Base-by-base conservation (phyloP, 2,113 vertebrate species). In the Formicarius rufipectus region DNA sequence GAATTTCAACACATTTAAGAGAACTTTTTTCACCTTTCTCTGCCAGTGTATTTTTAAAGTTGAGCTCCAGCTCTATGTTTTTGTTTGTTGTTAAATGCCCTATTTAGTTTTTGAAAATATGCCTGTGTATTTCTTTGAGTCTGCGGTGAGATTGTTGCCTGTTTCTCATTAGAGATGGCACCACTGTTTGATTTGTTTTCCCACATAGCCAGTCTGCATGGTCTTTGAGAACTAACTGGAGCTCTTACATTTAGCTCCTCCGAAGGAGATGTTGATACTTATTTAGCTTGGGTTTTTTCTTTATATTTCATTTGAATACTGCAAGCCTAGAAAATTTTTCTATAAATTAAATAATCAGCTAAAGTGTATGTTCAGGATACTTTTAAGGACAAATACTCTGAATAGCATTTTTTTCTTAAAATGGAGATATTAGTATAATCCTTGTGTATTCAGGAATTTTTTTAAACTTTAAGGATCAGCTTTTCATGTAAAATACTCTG, bases 121-220 rank as follows among this genome's bases (percentile, higher is more conserved):
- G 95, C 53, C 73, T 87, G 6, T 88, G 72, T 80, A 7, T 91
- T 91, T 95, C 92, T 93, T 33, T 0, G 4, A 96, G 84, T 49
- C 82, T 97, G 94, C 90, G 96, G 82, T 89, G 91, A 95, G 82
- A 10, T 84, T 92, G 11, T 84, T 92, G 79, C 28, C 76, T 97
- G 97, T 80, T 97, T 97, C 91, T 82, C 91, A 97, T 97, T 97
- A 97, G 96, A 68, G 90, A 76, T 97, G 97, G 97, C 95, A 97
- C 92, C 92, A 93, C 89, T 58, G 4, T 60, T 87, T 91, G 90
- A 89, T 96, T 96, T 94, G 74, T 96, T 96, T 96, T 97, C 94
- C 92, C 82, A 94, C 86, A 86, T 77, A 84, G 75, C 69, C 91
- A 74, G 88, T 50, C 84, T 94, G 81, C 79, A 2, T 50, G 39